Base-by-base conservation (phyloP, 1,140 invertebrate species). In the Cherax destructor region DNA sequence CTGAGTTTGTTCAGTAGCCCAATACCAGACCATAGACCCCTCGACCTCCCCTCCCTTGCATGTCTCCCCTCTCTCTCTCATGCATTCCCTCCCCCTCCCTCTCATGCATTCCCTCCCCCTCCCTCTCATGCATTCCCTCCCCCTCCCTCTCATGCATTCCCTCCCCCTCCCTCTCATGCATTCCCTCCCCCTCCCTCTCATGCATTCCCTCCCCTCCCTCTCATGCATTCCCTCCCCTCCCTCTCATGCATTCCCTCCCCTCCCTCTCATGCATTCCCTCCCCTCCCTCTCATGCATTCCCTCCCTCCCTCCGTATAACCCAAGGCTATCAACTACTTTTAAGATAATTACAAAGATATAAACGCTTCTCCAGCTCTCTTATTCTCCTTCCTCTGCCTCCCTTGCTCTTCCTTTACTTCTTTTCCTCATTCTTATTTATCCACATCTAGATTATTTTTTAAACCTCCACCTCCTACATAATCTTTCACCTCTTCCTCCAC, bases 191-290 rank as follows among this genome's bases (percentile, higher is more conserved):
- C 21, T 52, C 69, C 21, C 50, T 50, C n/a, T 61, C 24, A n/a
- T 56, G 5, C 69, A 16, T 13, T 65, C 7, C 16, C 13, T 65
- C 61, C 61, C 18, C 61, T 21, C 16, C 18, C 16, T 18, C 61
- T 65, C 61, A 56, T 56, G 52, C 18, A 16, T 13, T 86, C 59
- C 30, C 74, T 86, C 69, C 47, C 13, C 83, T 86, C 65, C 52
- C 41, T 21, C 59, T 18, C 61, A 16, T 65, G 18, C 61, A 65
- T 13, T 65, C 61, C 18, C 61, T n/a, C 10, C 41, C 69, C 61
- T 21, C 16, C 18, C 16, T 18, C 61, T 65, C 61, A 56, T 56
- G 52, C 18, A 16, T 13, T 86, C 59, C 30, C 74, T 86, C 69
- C 47, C n/a, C n/a, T n/a, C n/a, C n/a, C n/a, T n/a, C n/a, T n/a